A percentile compares a stretch with the other conserved stretches of the same genome.
Conservation (phyloP, 1,140 invertebrate species). For the Himalopsyche phryganea region DNA sequence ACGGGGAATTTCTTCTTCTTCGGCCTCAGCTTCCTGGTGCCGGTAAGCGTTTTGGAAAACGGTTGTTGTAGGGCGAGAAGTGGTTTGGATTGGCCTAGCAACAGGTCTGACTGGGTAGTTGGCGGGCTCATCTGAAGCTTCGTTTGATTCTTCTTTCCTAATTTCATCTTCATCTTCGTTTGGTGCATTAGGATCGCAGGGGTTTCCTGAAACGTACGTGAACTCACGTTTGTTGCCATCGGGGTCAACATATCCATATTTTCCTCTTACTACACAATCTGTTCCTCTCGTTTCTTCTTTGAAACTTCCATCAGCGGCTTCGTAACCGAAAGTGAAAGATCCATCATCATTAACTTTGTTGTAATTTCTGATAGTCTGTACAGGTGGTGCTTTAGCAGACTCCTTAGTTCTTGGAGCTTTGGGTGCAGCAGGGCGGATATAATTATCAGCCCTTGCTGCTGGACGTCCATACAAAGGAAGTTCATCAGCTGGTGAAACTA, state of each 20-base stretch:
- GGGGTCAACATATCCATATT: slow-evolving; percentile 85
- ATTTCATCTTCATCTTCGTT: slow-evolving; percentile 57
- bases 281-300: slow-evolving; percentile 83
- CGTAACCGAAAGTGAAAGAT: slow-evolving; percentile 81
- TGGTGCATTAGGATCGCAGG: slow-evolving; percentile 77
- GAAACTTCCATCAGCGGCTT: slow-evolving; percentile 85
- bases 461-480: slow-evolving; percentile 43
- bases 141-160: slow-evolving; percentile 48
- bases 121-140: slow-evolving; percentile 59
- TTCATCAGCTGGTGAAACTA: slow-evolving; percentile 43
- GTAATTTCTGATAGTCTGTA: slow-evolving; percentile 75
- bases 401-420: slow-evolving; percentile 53
- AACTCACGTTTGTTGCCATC: slow-evolving; percentile 85
- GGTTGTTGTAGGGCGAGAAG: slow-evolving; percentile 59
- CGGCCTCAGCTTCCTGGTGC: slow-evolving; percentile 58
- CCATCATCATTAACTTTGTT: slow-evolving; percentile 82
- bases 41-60: slow-evolving; percentile 57
- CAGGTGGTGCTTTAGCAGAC: slow-evolving; percentile 63
- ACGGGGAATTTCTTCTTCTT: slow-evolving; percentile 54
- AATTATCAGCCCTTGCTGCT: slow-evolving; percentile 36
- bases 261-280: slow-evolving; percentile 82
- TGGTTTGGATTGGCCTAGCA: slow-evolving; percentile 39
- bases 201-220: slow-evolving; percentile 87
- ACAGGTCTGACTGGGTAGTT: slow-evolving; percentile 63
- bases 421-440: slow-evolving; percentile 32